Base-by-base conservation (phyloP, 1,140 invertebrate genomes). In the Drosophila bipectinata region DNA sequence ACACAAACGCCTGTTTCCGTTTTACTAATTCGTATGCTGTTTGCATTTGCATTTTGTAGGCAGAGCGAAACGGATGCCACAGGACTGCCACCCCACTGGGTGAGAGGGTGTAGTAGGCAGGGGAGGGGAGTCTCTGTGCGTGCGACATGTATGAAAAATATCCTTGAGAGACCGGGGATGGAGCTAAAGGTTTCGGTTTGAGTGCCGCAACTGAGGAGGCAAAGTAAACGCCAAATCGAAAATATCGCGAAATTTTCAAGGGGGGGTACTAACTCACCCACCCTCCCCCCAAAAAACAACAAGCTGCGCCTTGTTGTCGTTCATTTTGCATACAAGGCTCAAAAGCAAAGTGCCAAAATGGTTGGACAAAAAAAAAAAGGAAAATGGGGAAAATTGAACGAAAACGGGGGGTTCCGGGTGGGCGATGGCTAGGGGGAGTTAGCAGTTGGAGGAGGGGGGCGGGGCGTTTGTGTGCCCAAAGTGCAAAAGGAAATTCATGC, bases 11-110 rank as follows among this genome's bases (percentile, higher is more conserved):
- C 83, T 88, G 82, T 87, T 87, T 87, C 82, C 83, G 82, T 88
- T 87, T 88, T 88, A 82, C 82, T 87, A 87, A 88, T 87, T 87
- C 78, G 82, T 87, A 88, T 87, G 82, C 82, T 88, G 82, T 87
- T 88, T 87, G 83, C 82, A 87, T 87, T 87, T 85, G 78, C 82
- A 87, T 85, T 85, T 87, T 81, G 77, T 77, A 77, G 77, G 81
- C 80, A 80, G 81, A 67, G 69, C 39, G 44, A 73, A 55, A 51
- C 47, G 55, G 53, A 67, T 57, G 61, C 61, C 54, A 59, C 26
- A 44, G 41, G 57, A 52, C 47, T 26, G 30, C 7, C 12, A 26
- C 21, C 21, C 21, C 21, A 21, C 21, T 21, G 21, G 21, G 21
- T 21, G 39, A 49, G 41, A 21, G 56, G 8, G 32, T 1, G 21